phyloP scores from a whole-genome alignment of 2,797 vertebrate genomes.

The Pseudochaenichthys georgianus region DNA sequence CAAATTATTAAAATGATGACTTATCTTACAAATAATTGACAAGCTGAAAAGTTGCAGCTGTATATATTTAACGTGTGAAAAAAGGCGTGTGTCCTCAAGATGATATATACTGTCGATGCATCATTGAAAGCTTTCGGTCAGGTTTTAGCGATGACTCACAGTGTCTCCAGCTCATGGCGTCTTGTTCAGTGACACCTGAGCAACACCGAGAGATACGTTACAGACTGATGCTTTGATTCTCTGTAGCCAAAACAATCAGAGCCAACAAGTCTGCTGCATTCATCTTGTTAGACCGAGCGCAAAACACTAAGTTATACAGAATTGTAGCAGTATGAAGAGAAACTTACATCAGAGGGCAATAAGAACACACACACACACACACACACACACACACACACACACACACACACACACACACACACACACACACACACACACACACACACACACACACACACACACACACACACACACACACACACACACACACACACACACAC shows the following conservation, averaged over 20 bases:
- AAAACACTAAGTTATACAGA: not conserved
- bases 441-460: conserved; percentile 54
- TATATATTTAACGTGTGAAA: too few species aligned
- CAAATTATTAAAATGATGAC: too few species aligned
- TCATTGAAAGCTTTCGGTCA: not conserved
- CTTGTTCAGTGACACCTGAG: not conserved
- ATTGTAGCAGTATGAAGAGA: not conserved
- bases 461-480: too few species aligned
- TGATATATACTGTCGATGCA: too few species aligned
- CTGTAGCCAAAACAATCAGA: not conserved
- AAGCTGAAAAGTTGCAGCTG: too few species aligned
- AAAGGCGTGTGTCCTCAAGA: too few species aligned
- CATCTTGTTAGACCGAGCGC: not conserved
- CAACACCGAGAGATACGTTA: not conserved
- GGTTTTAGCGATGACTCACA: not conserved
- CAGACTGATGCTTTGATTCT: not conserved
- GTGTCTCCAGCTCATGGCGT: not conserved
- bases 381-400: too few species aligned
- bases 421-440: too few species aligned
- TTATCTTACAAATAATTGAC: too few species aligned
- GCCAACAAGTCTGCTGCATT: not conserved
- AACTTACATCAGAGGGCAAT: not conserved
- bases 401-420: too few species aligned
- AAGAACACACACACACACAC: not conserved
- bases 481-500: too few species aligned